Percentiles rank a stretch among this genome's conserved stretches.
Evolutionary conservation across 2,113 vertebrate genomes (phyloP).

Genomic region (Pelvicachromis taeniatus): DNA sequence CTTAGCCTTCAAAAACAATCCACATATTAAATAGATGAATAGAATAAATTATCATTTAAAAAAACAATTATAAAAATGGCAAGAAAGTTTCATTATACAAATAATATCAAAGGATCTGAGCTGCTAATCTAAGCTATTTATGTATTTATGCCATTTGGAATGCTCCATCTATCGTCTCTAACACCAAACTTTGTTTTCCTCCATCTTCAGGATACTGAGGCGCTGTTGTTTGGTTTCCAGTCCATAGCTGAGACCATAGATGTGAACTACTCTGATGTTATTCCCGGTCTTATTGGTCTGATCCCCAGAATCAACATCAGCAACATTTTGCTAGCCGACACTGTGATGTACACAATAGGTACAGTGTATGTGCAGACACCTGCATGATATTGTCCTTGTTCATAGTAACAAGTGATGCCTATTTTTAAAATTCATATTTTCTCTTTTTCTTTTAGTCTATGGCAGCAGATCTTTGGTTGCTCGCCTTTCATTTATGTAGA

Average conservation of each 20-base stretch:
- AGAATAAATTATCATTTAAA: background rate
- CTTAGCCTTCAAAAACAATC: background rate
- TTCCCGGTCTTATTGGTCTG: constrained; percentile 92
- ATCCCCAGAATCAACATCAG: constrained; percentile 94
- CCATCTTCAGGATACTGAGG: constrained; percentile 84
- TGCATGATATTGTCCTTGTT: accelerated
- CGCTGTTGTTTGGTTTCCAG: constrained; percentile 94
- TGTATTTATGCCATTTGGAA: background rate
- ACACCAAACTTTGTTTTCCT: background rate
- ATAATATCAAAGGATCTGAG: background rate
- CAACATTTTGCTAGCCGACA: constrained; percentile 92
- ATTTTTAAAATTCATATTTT: background rate
- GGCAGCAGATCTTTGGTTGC: background rate
- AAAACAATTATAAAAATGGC: background rate
- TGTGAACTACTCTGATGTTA: constrained; percentile 95
- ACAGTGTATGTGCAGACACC: background rate
- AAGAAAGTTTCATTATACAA: background rate
- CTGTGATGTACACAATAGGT: constrained; percentile 96
- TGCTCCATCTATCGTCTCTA: background rate
- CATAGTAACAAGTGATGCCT: background rate
- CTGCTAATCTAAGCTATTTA: background rate
- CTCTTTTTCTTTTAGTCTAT: background rate
- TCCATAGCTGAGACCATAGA: constrained; percentile 98
- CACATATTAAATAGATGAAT: background rate
- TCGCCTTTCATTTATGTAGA: background rate